phyloP scores from a whole-genome alignment of 2,113 vertebrate genomes.

The Chelonoidis abingdonii region DNA sequence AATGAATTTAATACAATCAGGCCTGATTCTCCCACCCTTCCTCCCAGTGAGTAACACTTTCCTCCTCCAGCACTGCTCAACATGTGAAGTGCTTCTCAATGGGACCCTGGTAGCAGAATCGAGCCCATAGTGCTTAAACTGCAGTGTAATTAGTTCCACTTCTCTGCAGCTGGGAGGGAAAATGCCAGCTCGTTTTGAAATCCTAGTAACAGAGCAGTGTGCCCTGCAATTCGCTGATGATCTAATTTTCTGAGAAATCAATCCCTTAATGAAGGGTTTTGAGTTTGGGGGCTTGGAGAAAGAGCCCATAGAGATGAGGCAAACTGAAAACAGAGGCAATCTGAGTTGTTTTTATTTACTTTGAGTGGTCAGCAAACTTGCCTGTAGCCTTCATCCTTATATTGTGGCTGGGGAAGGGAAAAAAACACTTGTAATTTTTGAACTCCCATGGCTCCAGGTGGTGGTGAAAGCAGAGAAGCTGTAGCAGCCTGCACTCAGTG shows the following conservation, averaged over 20 bases:
- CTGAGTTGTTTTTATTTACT: neutral
- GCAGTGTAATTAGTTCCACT: neutral
- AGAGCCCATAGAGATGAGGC: fast-evolving
- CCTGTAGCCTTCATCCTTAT: neutral
- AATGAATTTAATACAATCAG: slow-evolving; percentile 32
- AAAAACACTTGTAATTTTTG: fast-evolving
- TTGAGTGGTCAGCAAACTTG: neutral
- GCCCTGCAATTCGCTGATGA: neutral
- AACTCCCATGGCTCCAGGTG: neutral
- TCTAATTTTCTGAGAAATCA: slow-evolving; percentile 4
- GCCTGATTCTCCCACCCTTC: fast-evolving
- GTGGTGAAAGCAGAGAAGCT: neutral
- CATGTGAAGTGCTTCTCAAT: neutral
- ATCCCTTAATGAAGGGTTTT: neutral
- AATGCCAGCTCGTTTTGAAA: neutral
- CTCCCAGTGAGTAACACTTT: neutral
- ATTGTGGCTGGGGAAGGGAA: neutral
- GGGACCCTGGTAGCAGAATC: slow-evolving; percentile 3
- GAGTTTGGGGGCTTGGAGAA: neutral
- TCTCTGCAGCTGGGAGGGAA: slow-evolving; percentile 7
- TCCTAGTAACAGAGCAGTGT: neutral
- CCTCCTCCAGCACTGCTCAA: neutral
- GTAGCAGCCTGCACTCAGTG: neutral
- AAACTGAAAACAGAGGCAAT: neutral
- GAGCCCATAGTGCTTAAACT: neutral